Evolutionary conservation across 2,113 vertebrate genomes (phyloP).

Genomic region (Spea bombifrons): DNA sequence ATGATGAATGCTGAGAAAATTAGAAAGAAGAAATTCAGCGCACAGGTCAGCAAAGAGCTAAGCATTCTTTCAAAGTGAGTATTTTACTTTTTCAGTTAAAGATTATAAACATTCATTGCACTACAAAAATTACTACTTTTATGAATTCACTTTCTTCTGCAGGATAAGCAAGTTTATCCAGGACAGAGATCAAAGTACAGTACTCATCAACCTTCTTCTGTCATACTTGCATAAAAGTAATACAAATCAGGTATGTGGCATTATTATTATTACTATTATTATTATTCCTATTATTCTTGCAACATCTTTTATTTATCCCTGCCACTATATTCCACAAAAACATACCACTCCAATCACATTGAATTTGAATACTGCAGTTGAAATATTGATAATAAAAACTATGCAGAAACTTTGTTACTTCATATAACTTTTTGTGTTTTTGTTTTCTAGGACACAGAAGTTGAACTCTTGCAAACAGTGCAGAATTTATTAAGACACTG

Average conservation of each 20-base stretch:
- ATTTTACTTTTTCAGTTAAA: neutral
- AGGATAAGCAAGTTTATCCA: conserved; percentile 91
- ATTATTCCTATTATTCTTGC: too few species aligned
- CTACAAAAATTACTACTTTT: too few species aligned
- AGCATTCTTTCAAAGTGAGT: conserved; percentile 94
- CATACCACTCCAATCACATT: too few species aligned
- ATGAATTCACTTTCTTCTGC: conserved; percentile 23
- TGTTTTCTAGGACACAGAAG: conserved; percentile 76
- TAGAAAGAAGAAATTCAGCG: conserved; percentile 83
- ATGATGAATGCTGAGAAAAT: conserved; percentile 78
- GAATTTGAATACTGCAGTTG: too few species aligned
- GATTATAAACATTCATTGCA: too few species aligned
- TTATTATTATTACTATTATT: too few species aligned
- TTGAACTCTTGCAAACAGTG: conserved; percentile 87
- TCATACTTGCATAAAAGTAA: conserved; percentile 81
- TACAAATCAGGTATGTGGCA: conserved; percentile 70
- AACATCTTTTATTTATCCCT: too few species aligned
- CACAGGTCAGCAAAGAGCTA: conserved; percentile 88
- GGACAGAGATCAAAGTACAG: conserved; percentile 83
- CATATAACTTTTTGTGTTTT: neutral
- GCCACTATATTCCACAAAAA: too few species aligned
- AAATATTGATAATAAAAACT: too few species aligned
- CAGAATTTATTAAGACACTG: conserved; percentile 87
- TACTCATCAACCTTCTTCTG: conserved; percentile 82
- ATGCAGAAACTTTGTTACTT: too few species aligned